Evolutionary conservation across 2,888 invertebrate species (phyloP).

Genomic region (Ptilodon capucinus): DNA sequence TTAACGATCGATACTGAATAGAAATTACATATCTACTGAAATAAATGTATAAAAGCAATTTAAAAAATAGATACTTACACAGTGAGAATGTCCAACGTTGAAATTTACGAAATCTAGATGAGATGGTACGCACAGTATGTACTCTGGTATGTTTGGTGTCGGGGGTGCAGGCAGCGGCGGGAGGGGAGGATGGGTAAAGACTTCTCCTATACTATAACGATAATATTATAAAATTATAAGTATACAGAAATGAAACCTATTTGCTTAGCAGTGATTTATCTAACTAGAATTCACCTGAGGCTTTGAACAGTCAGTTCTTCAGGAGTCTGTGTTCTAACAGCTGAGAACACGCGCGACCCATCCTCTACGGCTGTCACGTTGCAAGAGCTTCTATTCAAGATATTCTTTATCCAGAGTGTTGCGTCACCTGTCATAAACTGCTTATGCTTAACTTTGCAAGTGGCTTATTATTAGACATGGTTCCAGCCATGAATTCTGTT

Average conservation of each 20-base stretch:
- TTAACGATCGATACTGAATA: no score
- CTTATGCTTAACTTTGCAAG: no score
- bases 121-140: conserved; percentile 57
- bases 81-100: conserved; percentile 49
- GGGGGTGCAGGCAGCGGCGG: conserved; percentile 11
- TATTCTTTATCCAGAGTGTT: conserved; percentile 60
- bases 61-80: conserved; percentile 46
- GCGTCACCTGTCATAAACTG: conserved; percentile 38
- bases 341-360: conserved; percentile 7
- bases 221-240: background rate
- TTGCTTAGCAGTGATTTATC: no score
- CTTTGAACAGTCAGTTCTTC: conserved; percentile 30
- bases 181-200: conserved; percentile 11
- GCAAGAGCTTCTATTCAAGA: conserved; percentile 51
- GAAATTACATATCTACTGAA: no score
- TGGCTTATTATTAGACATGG: no score
- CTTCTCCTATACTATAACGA: conserved; percentile 45
- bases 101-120: conserved; percentile 62
- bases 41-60: no score
- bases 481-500: no score
- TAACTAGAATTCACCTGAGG: conserved; percentile 31
- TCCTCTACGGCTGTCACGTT: conserved; percentile 25
- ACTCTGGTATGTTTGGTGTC: conserved; percentile 27
- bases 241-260: no score
- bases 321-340: conserved; percentile 3